Percentiles rank a stretch among this genome's conserved stretches.
Evolutionary conservation across 2,113 vertebrate species (phyloP).

Genomic region (Rhabdornis inornatus): DNA sequence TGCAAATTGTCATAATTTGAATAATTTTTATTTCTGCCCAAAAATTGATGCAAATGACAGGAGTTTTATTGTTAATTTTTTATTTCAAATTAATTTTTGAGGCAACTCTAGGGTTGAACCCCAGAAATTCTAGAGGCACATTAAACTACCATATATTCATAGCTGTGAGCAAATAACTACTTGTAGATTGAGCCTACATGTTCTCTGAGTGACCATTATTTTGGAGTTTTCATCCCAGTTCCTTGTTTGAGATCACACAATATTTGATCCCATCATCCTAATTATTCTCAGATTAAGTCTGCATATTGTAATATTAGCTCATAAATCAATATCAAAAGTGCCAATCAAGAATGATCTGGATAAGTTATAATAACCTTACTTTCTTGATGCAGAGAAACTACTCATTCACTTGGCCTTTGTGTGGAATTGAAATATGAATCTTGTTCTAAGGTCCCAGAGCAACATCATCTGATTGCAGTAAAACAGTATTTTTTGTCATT

Average conservation of each 20-base stretch:
- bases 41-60: not conserved
- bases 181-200: not conserved
- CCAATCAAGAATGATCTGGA: not conserved
- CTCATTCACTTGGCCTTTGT: not conserved
- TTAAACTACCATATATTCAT: not conserved
- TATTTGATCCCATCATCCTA: not conserved
- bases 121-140: not conserved
- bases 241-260: not conserved
- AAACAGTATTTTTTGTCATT: not conserved
- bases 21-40: not conserved
- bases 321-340: not conserved
- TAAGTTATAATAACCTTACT: not conserved
- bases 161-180: not conserved
- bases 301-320: not conserved
- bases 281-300: not conserved
- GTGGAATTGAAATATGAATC: not conserved
- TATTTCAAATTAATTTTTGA: not conserved
- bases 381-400: not conserved
- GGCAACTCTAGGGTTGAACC: rapidly evolving
- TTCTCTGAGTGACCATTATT: not conserved
- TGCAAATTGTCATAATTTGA: not conserved
- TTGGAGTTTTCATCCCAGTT: not conserved
- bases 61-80: not conserved
- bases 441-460: not conserved
- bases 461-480: not conserved